These are phyloP conservation scores for Gymnoscopelus braueri DNA, from an alignment of 2,797 vertebrate genomes.

Conservation along the genomic window DNA sequence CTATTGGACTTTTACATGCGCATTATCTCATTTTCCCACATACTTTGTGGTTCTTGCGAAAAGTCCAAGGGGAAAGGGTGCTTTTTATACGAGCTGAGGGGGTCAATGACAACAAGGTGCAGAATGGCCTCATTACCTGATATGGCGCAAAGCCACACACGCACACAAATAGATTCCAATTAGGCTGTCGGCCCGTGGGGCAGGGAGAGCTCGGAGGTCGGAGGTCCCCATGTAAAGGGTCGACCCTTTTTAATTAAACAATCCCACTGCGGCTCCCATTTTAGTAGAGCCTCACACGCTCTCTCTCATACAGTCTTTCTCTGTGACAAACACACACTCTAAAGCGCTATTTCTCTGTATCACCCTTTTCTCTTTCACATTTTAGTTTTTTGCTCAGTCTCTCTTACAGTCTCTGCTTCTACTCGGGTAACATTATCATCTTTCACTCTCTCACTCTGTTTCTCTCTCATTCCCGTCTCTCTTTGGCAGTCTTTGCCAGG, in stretches of 20 bases:
- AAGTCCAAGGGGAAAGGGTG: too few relatives aligned
- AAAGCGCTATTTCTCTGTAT: too few relatives aligned
- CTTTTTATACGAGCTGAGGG: not conserved
- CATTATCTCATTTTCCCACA: not conserved
- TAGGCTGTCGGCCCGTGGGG: not conserved
- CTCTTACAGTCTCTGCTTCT: too few relatives aligned
- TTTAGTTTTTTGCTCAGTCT: too few relatives aligned
- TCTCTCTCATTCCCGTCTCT: too few relatives aligned
- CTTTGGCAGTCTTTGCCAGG: too few relatives aligned
- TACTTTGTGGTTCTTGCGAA: not conserved
- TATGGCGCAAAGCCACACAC: not conserved
- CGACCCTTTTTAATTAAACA: constrained; percentile 17
- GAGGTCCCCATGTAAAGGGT: not conserved
- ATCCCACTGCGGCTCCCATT: constrained; percentile 10
- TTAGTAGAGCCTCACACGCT: not conserved
- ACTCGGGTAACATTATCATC: too few relatives aligned
- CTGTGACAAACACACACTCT: not conserved
- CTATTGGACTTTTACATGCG: too few relatives aligned
- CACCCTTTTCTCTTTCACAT: too few relatives aligned
- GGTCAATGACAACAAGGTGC: not conserved
- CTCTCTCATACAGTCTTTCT: not conserved
- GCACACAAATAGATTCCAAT: not conserved
- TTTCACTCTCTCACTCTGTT: too few relatives aligned
- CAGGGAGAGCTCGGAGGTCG: not conserved
- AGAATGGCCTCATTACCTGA: constrained; percentile 2